Conservation (phyloP, 2,113 vertebrate genomes). For the Alethe diademata region DNA sequence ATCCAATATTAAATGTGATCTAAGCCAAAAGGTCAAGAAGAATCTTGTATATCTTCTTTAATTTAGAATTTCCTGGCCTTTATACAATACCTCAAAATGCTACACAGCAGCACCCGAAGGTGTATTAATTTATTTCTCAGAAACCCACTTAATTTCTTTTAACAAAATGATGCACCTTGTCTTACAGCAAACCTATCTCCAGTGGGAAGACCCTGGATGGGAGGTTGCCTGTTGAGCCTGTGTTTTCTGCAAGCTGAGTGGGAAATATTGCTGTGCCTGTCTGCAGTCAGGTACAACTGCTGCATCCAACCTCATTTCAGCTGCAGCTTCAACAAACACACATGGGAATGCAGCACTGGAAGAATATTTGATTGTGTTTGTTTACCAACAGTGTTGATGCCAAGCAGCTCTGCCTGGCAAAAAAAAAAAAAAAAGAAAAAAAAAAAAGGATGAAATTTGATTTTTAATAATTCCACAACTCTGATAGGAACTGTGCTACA, state of each 20-base stretch:
- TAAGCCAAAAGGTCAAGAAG: constrained; percentile 13
- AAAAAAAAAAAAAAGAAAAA: background rate
- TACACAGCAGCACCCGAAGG: background rate
- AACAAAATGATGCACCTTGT: background rate
- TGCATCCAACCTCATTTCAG: background rate
- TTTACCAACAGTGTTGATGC: constrained; percentile 36
- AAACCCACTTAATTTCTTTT: background rate
- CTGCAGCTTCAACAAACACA: constrained; percentile 36
- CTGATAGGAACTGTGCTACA: background rate
- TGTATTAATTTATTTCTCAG: background rate
- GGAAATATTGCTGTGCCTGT: background rate
- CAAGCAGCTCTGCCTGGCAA: constrained; percentile 16
- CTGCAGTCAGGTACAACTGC: constrained; percentile 20
- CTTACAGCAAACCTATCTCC: background rate
- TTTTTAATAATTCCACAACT: constrained; percentile 13
- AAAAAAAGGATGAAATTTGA: background rate
- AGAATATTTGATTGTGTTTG: constrained; percentile 50
- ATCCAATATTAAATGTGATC: background rate
- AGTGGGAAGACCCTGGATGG: background rate
- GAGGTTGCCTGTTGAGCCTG: background rate
- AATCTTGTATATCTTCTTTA: background rate
- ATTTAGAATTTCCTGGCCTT: background rate
- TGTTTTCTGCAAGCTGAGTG: background rate
- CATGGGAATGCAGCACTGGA: constrained; percentile 21
- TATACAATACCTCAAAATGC: background rate